phyloP scores from a whole-genome alignment of 2,797 vertebrate genomes.

The Lepilemur ruficaudatus region DNA sequence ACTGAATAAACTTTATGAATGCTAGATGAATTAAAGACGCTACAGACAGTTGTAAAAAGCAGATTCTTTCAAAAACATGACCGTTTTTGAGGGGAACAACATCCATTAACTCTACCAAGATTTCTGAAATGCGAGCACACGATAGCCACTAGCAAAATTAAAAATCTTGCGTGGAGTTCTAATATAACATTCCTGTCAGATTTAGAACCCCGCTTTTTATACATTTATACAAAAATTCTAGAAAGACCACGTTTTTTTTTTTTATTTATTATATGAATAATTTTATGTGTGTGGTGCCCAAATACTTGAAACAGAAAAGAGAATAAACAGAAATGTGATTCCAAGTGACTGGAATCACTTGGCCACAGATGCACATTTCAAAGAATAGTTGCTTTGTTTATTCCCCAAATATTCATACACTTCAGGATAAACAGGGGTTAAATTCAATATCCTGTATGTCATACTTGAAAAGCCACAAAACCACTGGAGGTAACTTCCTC shows the following conservation, averaged over 20 bases:
- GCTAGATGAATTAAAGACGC: slow-evolving; percentile 1
- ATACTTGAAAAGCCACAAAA: slow-evolving; percentile 70
- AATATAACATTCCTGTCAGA: background rate
- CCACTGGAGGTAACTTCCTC: slow-evolving; percentile 50
- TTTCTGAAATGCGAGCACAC: background rate
- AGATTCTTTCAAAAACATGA: background rate
- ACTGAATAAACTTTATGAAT: slow-evolving; percentile 32
- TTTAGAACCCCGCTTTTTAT: background rate
- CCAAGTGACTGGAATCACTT: background rate
- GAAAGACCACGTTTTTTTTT: background rate
- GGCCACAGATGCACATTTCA: background rate
- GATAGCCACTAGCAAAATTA: background rate
- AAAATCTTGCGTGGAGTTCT: background rate
- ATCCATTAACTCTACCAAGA: background rate
- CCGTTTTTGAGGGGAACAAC: background rate
- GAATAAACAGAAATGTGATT: background rate
- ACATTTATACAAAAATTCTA: background rate
- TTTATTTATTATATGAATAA: background rate
- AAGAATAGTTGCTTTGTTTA: slow-evolving; percentile 47
- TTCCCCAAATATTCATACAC: background rate
- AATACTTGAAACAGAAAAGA: background rate
- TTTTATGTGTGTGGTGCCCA: background rate
- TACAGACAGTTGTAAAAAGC: background rate
- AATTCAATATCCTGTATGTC: slow-evolving; percentile 70
- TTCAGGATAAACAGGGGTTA: slow-evolving; percentile 16